Base-by-base conservation (phyloP, 2,797 vertebrate genomes). In the Peromyscus nudipes region DNA sequence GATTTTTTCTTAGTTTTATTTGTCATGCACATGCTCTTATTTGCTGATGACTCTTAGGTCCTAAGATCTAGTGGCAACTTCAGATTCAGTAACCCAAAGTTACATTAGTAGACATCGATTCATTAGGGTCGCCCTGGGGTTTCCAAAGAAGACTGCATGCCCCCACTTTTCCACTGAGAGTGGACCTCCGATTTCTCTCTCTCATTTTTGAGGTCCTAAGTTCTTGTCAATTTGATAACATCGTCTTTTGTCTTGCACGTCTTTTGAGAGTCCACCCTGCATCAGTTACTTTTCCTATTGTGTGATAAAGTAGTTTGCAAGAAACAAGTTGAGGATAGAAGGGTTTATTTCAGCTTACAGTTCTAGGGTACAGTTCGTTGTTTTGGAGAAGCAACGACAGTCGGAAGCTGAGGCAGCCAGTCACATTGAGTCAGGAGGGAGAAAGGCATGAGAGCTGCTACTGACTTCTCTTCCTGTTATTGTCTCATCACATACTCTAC, bases 31-130 rank as follows among this genome's bases (percentile, higher is more conserved):
- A 29, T 73, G 9, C 13, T 40, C n/a, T 29, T 86, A 25, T 57
- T 93, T 89, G 12, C 25, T 86, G 37, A 77, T 95, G 75, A 67
- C 9, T 80, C 65, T 77, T 27, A 67, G 49, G 91, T 87, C 49
- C 64, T n/a, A 73, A 34, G 27, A 52, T 46, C 52, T 88, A 31
- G 25, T 62, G 49, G 84, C 67, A 64, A 85, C 83, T 27, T 79
- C 88, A 89, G 40, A 93, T 37, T 86, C 60, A 25, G 0, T 73
- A 40, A 17, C 52, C 65, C 23, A 4, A 73, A 87, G 57, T 6
- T 21, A 29, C 21, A n/a, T 76, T 37, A 71, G n/a, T 69, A 55
- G 23, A 87, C 49, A 37, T 57, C 13, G 19, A 16, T 73, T 73
- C 31, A 27, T 69, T 8, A 69, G 19, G 2, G 46, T 46, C 12